phyloP scores from a whole-genome alignment of 1,140 invertebrate species.

The Orchesella cincta region DNA sequence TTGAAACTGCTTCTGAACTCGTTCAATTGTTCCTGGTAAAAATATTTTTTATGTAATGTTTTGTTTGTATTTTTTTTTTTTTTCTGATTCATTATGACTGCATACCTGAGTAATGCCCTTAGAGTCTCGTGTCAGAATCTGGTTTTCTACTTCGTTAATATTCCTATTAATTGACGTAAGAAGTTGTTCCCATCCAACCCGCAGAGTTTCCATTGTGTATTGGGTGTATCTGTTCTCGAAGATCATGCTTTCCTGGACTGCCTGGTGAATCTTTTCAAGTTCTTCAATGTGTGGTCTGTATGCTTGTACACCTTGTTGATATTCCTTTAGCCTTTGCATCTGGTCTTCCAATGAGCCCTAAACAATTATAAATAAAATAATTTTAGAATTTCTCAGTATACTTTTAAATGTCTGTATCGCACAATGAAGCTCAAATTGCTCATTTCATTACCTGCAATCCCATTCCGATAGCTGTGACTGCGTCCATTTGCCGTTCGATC shows the following conservation, averaged over 20 bases:
- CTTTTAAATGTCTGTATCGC: too few relatives aligned
- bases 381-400: not conserved
- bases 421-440: too few relatives aligned
- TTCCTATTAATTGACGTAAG: conserved; percentile 97
- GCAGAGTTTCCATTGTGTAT: conserved; percentile 99
- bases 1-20: conserved; percentile 98
- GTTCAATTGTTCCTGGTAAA: conserved; percentile 87
- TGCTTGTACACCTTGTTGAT: conserved; percentile 89
- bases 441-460: too few relatives aligned
- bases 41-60: not conserved
- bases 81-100: not conserved
- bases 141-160: conserved; percentile 99
- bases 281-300: conserved; percentile 98
- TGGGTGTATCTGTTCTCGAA: conserved; percentile 99
- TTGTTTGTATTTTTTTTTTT: not conserved
- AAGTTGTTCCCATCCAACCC: conserved; percentile 96
- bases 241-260: conserved; percentile 99
- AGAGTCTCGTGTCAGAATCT: conserved; percentile 96
- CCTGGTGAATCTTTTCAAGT: conserved; percentile 96
- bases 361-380: conserved; percentile 61
- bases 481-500: conserved; percentile 98
- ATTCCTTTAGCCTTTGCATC: conserved; percentile 87
- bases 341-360: conserved; percentile 96
- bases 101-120: conserved; percentile 65
- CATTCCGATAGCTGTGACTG: conserved; percentile 93